Evolutionary conservation across 1,140 invertebrate genomes (phyloP).

Genomic region (Asobara japonica): DNA sequence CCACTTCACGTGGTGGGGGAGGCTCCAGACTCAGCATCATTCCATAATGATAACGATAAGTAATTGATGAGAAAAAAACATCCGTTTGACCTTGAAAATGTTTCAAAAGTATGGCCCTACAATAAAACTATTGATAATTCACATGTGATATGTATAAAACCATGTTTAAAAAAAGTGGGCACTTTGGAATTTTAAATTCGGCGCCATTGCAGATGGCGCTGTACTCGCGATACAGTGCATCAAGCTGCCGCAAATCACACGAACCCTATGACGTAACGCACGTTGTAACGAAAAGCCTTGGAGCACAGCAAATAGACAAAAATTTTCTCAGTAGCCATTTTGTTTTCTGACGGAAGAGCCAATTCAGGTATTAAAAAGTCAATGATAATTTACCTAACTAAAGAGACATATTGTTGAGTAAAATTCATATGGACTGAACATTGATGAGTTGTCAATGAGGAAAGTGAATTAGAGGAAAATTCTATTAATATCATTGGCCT

Average conservation of each 20-base stretch:
- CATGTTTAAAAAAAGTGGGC: not conserved
- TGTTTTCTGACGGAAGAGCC: constrained; percentile 57
- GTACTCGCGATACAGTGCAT: not conserved
- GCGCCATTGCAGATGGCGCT: not conserved
- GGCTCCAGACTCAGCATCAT: not conserved
- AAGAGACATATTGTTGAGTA: constrained; percentile 10
- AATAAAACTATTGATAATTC: too few species aligned
- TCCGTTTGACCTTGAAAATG: not conserved
- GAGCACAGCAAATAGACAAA: constrained; percentile 12
- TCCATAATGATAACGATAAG: not conserved
- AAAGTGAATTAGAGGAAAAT: constrained; percentile 1
- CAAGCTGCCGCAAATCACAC: not conserved
- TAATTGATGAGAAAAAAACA: not conserved
- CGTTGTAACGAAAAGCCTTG: constrained; percentile 23
- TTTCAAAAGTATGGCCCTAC: too few species aligned
- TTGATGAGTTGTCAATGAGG: not conserved
- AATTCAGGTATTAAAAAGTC: constrained; percentile 59
- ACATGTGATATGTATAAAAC: too few species aligned
- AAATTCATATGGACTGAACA: not conserved
- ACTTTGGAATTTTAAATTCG: not conserved
- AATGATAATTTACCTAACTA: constrained; percentile 27
- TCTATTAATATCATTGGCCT: constrained; percentile 47
- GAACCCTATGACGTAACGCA: constrained; percentile 52
- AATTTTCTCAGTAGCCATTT: constrained; percentile 60
- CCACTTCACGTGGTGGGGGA: not conserved